Base-by-base conservation (phyloP, 2,888 invertebrate genomes). In the Plebejus anna region DNA sequence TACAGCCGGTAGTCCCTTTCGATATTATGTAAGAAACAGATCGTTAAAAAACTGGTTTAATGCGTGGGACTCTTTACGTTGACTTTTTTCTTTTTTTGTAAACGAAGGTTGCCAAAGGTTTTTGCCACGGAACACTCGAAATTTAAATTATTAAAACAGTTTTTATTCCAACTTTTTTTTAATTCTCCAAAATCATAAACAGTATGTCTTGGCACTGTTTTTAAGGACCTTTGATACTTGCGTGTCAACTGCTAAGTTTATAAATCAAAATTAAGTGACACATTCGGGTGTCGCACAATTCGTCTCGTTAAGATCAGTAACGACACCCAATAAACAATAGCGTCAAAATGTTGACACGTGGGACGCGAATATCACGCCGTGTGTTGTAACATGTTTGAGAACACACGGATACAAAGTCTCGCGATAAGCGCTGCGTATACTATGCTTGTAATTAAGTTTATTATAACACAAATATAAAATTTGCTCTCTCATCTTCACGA, bases 311-410 rank as follows among this genome's bases (percentile, higher is more conserved):
- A 80, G 80, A 80, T 81, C 80, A 78, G 77, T 80, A 80, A 66
- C 66, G 85, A 84, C 83, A 80, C 82, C 81, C 83, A 81, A 85
- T 86, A 84, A 86, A 86, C 84, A 85, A 87, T 83, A 85, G 83
- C 82, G 83, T 83, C 84, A 81, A 79, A 81, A 82, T 79, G 79
- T 79, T 78, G 66, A 83, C 81, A 86, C 85, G 88, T 88, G 87
- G 87, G 87, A 76, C 79, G 84, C 81, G 77, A 77, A 77, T 78
- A 79, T 84, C 85, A 84, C 84, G 81, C 81, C 83, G 82, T 85
- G 84, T 82, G 79, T 80, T 80, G 79, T 78, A 77, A 79, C 79
- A 80, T 61, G 75, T 75, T n/a, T 77, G 71, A 77, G 77, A 66
- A 79, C 76, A 79, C 55, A 79, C 76, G 42, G 75, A 70, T 57